These are phyloP conservation scores for Chydorus sphaericus DNA, from an alignment of 2,888 invertebrate genomes.

Conservation along the genomic window DNA sequence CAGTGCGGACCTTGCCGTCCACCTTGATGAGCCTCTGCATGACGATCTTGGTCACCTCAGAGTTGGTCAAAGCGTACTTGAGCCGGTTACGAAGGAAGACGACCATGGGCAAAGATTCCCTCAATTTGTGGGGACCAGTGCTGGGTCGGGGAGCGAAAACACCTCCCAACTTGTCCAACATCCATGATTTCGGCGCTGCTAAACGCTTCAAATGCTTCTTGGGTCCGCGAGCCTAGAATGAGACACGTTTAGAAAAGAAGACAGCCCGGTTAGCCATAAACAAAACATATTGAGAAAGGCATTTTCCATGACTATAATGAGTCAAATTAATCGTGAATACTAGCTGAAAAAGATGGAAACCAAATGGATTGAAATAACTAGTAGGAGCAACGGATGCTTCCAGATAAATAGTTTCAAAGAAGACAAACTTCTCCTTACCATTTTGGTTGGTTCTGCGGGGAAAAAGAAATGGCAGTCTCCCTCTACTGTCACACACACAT, in stretches of 20 bases:
- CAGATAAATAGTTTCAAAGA: neutral
- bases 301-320: neutral
- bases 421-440: neutral
- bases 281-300: neutral
- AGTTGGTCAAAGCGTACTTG: constrained; percentile 93
- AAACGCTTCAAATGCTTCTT: constrained; percentile 99
- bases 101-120: constrained; percentile 90
- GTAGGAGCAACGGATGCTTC: neutral
- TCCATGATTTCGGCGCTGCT: constrained; percentile 99
- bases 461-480: too few species aligned
- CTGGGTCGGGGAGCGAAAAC: constrained; percentile 95
- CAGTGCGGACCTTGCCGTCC: constrained; percentile 94
- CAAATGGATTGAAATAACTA: neutral
- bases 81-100: constrained; percentile 93
- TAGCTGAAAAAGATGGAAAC: neutral
- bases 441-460: neutral
- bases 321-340: neutral
- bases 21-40: constrained; percentile 97
- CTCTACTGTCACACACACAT: too few species aligned
- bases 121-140: constrained; percentile 92
- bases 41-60: constrained; percentile 93
- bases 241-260: neutral
- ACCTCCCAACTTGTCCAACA: constrained; percentile 98
- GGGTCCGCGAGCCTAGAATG: constrained; percentile 79
- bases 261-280: neutral